Percentiles rank a stretch among this genome's conserved stretches.
Evolutionary conservation across 2,888 invertebrate genomes (phyloP).

Genomic region (Adelphocoris suturalis): DNA sequence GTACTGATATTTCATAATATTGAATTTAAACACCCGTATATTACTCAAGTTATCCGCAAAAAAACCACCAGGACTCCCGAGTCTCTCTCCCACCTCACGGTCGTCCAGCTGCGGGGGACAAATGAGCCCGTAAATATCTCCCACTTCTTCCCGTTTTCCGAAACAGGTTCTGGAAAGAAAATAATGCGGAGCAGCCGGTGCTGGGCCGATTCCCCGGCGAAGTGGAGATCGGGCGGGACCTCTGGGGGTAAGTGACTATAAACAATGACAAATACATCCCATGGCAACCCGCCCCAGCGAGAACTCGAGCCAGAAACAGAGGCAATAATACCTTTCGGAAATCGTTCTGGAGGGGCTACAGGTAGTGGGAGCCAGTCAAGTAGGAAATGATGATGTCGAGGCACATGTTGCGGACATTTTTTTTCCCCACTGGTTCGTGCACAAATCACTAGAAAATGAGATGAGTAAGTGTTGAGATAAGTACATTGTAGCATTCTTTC

Average conservation of each 20-base stretch:
- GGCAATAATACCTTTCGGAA: slow-evolving; percentile 25
- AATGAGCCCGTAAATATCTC: slow-evolving; percentile 11
- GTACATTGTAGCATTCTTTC: no score
- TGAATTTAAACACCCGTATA: no score
- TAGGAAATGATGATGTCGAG: neutral
- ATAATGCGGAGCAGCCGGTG: slow-evolving; percentile 19
- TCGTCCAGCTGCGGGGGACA: neutral
- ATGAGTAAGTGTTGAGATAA: no score
- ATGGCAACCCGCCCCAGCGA: neutral
- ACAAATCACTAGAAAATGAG: no score
- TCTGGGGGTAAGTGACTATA: slow-evolving; percentile 39
- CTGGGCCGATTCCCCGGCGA: neutral
- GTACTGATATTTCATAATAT: no score
- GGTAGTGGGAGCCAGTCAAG: neutral
- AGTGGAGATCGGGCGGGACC: slow-evolving; percentile 25
- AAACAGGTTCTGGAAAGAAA: slow-evolving; percentile 24
- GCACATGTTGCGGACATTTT: slow-evolving; percentile 14
- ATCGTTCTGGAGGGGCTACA: slow-evolving; percentile 15
- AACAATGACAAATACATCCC: slow-evolving; percentile 15
- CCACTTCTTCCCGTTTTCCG: neutral
- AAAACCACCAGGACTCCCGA: no score
- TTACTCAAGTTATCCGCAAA: no score
- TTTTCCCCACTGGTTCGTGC: neutral
- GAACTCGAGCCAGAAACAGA: slow-evolving; percentile 34
- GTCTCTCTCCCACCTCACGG: no score